Percentiles rank a stretch among this genome's conserved stretches.
Conservation (phyloP, 1,140 invertebrate species). For the Papilio xuthus region DNA sequence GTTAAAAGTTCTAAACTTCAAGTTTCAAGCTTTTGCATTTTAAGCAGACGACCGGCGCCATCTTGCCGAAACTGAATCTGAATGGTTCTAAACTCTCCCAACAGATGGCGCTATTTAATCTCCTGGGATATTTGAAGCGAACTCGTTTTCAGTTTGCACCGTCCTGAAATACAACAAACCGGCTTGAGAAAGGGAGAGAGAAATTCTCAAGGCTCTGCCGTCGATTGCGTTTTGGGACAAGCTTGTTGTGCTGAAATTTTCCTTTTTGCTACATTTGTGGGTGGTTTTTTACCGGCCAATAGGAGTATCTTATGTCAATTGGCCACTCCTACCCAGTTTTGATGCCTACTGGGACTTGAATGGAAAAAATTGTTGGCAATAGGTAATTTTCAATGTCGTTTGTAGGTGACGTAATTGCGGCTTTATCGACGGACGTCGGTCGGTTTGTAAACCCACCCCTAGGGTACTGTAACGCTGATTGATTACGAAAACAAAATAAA, state of each 20-base stretch:
- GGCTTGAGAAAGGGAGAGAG: slow-evolving; percentile 76
- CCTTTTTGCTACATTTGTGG: slow-evolving; percentile 70
- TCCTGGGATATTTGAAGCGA: slow-evolving; percentile 61
- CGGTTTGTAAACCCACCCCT: slow-evolving; percentile 61
- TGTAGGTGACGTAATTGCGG: slow-evolving; percentile 74
- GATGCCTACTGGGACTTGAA: slow-evolving; percentile 78
- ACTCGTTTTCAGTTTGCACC: slow-evolving; percentile 68
- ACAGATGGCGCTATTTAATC: slow-evolving; percentile 63
- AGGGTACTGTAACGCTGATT: slow-evolving; percentile 61
- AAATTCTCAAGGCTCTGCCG: slow-evolving; percentile 76
- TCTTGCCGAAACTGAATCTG: slow-evolving; percentile 54
- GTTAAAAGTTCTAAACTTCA: neutral
- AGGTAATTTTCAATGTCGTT: slow-evolving; percentile 79
- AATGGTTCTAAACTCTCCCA: slow-evolving; percentile 46
- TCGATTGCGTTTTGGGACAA: slow-evolving; percentile 57
- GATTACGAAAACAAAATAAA: slow-evolving; percentile 55
- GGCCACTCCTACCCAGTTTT: slow-evolving; percentile 74
- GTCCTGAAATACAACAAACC: slow-evolving; percentile 71
- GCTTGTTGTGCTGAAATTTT: slow-evolving; percentile 56
- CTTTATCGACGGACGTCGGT: slow-evolving; percentile 67
- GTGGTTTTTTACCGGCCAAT: slow-evolving; percentile 69
- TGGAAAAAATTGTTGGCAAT: slow-evolving; percentile 77
- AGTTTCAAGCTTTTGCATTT: slow-evolving; percentile 33
- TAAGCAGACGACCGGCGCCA: slow-evolving; percentile 56
- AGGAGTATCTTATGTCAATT: slow-evolving; percentile 57